Evolutionary conservation across 1,140 invertebrate genomes (phyloP), one percentile per base, ranked within the genome.

Genomic region (Popillia japonica): DNA sequence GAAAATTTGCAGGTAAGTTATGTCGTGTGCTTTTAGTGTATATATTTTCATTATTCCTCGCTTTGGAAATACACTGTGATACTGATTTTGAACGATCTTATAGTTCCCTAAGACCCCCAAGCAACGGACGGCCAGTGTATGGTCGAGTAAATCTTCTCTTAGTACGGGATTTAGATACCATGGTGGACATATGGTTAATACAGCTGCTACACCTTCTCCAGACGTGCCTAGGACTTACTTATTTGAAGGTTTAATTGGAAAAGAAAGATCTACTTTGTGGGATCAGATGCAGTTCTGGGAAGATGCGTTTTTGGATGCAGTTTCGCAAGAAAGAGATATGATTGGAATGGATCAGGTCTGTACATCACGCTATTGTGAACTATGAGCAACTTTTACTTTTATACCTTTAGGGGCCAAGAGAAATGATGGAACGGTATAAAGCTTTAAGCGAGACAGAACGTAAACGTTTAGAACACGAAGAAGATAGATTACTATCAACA

Each of bases 271-370:
- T 3, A 91, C 92, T 42, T 87, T 99, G n/a, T 99, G 98, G 98
- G 98, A 99, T 87, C 96, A 99, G 89, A 98, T 99, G 95, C 97
- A 99, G 85, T 99, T 99, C 87, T 99, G 99, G 98, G 98, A 99
- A 88, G 98, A 99, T 87, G 95, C 96, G 0, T 99, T 99, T 86
- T 89, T 99, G 27, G 98, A 99, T 88, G 97, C 98, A 0, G 98
- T 99, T 0, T 98, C 98, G 72, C 98, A 99, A 87, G 99, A 99
- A 86, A 90, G 99, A 75, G 98, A 99, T 86, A 97, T 99, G 90
- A 96, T 99, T 79, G 99, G 99, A 76, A 99, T 99, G 98, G 99
- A 99, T 89, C 98, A 99, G 85, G 86, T 86, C 81, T 78, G 42
- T 11, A 9, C 23, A 17, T 40, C 11, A 59, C 40, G 10, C 14